A percentile compares a stretch with the other conserved stretches of the same genome.
These are phyloP conservation scores for Adineta ricciae DNA, from an alignment of 2,888 invertebrate genomes.

Conservation along the genomic window DNA sequence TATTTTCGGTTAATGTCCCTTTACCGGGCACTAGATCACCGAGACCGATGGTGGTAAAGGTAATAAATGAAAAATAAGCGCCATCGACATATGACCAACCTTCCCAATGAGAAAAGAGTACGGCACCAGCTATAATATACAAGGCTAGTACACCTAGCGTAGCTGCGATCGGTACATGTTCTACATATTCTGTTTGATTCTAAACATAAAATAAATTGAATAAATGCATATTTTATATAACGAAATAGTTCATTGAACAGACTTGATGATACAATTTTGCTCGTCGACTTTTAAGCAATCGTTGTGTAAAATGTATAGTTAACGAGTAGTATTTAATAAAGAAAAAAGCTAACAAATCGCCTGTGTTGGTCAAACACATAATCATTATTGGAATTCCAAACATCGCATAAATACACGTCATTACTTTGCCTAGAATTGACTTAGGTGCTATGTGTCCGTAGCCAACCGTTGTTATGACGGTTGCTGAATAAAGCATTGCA, in stretches of 20 bases:
- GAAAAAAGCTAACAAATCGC: conserved; percentile 34
- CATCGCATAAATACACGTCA: conserved; percentile 35
- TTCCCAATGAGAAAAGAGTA: conserved; percentile 34
- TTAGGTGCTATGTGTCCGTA: conserved; percentile 35
- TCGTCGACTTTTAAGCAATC: background rate
- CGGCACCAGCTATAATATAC: conserved; percentile 34
- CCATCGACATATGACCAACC: conserved; percentile 34
- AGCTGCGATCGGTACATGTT: conserved; percentile 28
- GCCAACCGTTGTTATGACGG: conserved; percentile 35
- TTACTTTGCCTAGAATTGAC: conserved; percentile 31
- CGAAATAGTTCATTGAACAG: background rate
- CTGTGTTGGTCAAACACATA: conserved; percentile 34
- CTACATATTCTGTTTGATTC: background rate
- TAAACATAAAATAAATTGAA: background rate
- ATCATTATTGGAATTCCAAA: conserved; percentile 35
- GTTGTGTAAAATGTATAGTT: background rate
- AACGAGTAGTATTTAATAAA: conserved; percentile 32
- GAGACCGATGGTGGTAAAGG: conserved; percentile 35
- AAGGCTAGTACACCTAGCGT: conserved; percentile 32
- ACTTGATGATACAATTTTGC: background rate
- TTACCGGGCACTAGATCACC: conserved; percentile 35
- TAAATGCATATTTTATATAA: background rate
- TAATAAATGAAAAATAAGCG: conserved; percentile 36
- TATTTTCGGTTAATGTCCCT: conserved; percentile 25
- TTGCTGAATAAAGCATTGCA: conserved; percentile 34